Conservation (phyloP, 2,113 vertebrate species). For the Phoenicopterus ruber region DNA sequence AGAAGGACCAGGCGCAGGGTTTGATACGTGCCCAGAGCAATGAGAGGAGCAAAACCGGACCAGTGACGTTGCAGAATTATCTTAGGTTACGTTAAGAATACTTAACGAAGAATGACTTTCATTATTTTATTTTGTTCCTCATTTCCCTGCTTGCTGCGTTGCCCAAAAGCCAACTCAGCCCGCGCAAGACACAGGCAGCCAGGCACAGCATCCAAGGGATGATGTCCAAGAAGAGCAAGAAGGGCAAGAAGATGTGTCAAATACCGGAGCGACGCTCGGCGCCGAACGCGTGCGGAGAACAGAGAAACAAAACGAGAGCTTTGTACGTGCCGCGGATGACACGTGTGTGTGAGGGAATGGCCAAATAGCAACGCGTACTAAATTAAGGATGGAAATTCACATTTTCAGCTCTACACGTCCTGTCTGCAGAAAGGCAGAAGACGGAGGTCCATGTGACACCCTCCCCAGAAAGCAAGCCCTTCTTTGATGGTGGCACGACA, state of each 20-base stretch:
- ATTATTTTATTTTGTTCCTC: neutral
- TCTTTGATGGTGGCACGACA: neutral
- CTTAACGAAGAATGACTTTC: too few species aligned
- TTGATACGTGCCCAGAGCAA: rapidly evolving
- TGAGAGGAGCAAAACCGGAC: neutral
- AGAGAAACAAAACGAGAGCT: neutral
- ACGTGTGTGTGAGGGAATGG: rapidly evolving
- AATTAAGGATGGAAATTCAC: neutral
- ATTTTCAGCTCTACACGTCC: neutral
- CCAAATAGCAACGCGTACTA: neutral
- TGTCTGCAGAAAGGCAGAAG: neutral
- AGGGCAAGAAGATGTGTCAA: neutral
- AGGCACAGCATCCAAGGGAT: neutral
- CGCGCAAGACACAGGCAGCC: neutral
- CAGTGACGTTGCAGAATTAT: neutral
- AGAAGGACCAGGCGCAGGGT: neutral
- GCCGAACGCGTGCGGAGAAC: rapidly evolving
- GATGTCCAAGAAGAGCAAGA: neutral
- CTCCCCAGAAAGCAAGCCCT: neutral
- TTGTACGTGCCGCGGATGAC: neutral
- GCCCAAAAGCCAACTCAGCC: neutral
- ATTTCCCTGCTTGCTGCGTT: neutral
- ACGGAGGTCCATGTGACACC: neutral
- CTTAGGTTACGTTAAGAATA: rapidly evolving
- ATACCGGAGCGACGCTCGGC: neutral